Conservation (phyloP, 2,888 invertebrate species). For the Drosophila aldrichi region DNA sequence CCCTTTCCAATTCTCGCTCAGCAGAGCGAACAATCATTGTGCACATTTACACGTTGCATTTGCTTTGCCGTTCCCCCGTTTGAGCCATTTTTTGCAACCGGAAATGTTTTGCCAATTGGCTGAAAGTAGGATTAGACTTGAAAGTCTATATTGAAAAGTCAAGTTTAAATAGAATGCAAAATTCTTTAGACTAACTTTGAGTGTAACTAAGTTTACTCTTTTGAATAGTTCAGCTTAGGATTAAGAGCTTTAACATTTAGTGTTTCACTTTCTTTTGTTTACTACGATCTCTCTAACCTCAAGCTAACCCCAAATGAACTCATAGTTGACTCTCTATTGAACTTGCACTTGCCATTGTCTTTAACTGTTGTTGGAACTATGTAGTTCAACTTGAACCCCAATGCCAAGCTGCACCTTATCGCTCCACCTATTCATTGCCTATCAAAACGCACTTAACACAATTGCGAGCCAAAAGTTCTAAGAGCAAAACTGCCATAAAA, state of each 20-base stretch:
- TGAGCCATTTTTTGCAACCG: conserved; percentile 9
- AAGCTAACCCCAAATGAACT: conserved; percentile 20
- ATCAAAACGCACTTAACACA: conserved; percentile 79
- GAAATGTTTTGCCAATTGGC: conserved; percentile 40
- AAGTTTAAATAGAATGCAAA: not conserved
- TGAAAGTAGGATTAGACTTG: not conserved
- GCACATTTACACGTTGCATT: conserved; percentile 23
- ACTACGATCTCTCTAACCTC: not conserved
- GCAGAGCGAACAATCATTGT: conserved; percentile 19
- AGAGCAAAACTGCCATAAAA: conserved; percentile 68
- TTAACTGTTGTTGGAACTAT: conserved; percentile 31
- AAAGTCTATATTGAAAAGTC: not conserved
- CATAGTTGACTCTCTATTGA: conserved; percentile 17
- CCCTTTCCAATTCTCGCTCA: conserved; percentile 9
- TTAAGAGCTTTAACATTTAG: not conserved
- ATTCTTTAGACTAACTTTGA: not conserved
- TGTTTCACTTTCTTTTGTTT: conserved; percentile 3
- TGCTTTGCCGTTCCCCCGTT: not conserved
- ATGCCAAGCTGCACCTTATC: conserved; percentile 25
- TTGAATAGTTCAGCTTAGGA: not conserved
- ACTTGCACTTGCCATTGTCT: conserved; percentile 38
- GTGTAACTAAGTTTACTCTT: not conserved
- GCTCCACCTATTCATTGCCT: conserved; percentile 59
- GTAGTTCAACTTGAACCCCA: conserved; percentile 27
- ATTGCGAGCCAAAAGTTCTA: conserved; percentile 76